phyloP scores from a whole-genome alignment of 2,888 invertebrate genomes.

The Sminthurides aquaticus region DNA sequence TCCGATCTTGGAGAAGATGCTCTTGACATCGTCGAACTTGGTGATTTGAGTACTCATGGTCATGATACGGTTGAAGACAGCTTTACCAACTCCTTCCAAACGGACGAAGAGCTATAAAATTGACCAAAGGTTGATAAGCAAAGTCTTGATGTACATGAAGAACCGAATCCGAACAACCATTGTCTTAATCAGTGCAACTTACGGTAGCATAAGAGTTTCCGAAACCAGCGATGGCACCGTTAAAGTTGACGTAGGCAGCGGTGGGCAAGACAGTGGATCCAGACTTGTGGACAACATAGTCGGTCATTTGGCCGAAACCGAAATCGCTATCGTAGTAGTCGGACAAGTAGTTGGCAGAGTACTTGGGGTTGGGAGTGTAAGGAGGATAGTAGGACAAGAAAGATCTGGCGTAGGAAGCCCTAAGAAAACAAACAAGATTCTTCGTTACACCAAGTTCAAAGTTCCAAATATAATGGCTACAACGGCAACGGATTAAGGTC shows the following conservation, averaged over 20 bases:
- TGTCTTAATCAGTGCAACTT: conserved; percentile 4
- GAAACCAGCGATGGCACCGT: conserved; percentile 40
- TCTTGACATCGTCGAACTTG: conserved; percentile 39
- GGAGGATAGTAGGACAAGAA: conserved; percentile 33
- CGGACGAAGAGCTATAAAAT: conserved; percentile 33
- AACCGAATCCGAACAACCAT: too few species aligned
- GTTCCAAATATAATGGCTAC: background rate
- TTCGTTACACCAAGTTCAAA: background rate
- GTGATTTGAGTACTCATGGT: conserved; percentile 35
- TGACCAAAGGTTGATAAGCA: too few species aligned
- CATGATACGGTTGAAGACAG: conserved; percentile 38
- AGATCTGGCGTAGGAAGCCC: conserved; percentile 37
- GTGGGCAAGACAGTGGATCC: conserved; percentile 38
- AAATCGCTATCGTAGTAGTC: conserved; percentile 41
- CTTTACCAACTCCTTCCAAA: conserved; percentile 41
- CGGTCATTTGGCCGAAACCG: conserved; percentile 41
- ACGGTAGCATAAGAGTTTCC: conserved; percentile 34
- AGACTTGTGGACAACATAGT: conserved; percentile 38
- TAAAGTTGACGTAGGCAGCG: conserved; percentile 35
- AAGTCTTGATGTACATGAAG: background rate
- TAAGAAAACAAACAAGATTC: conserved; percentile 7
- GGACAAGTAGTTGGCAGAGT: conserved; percentile 38
- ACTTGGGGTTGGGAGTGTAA: conserved; percentile 34
- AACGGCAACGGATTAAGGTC: background rate
- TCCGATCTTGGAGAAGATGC: conserved; percentile 38